Evolutionary conservation across 2,888 invertebrate genomes (phyloP).

Genomic region (Rhogogaster chlorosoma): DNA sequence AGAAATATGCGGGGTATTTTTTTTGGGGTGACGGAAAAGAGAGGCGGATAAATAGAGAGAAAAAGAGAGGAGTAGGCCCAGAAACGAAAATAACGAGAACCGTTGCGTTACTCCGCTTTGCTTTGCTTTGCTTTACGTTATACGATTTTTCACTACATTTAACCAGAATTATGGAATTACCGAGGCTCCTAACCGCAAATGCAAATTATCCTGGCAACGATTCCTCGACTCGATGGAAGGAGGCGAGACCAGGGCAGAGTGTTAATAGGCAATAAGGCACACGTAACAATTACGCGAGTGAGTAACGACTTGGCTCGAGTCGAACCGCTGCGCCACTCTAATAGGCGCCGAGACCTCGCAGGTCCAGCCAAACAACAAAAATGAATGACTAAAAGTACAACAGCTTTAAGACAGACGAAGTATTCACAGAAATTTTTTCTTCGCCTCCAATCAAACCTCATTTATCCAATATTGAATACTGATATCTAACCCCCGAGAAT

Average conservation of each 20-base stretch:
- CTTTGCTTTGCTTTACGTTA: constrained; percentile 41
- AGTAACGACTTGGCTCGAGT: constrained; percentile 42
- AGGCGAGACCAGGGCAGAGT: background rate
- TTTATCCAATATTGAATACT: no score
- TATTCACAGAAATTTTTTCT: background rate
- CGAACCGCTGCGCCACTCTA: background rate
- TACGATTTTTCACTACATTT: constrained; percentile 71
- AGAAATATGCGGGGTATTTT: background rate
- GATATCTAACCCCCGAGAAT: background rate
- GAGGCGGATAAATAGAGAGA: background rate
- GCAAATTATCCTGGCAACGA: constrained; percentile 62
- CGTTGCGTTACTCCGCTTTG: background rate
- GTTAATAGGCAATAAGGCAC: constrained; percentile 45
- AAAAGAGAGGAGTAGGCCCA: background rate
- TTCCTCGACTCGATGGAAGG: constrained; percentile 57
- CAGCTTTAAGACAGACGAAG: background rate
- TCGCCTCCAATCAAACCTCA: no score
- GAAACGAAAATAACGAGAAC: background rate
- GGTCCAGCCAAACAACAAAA: background rate
- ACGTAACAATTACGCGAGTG: constrained; percentile 39
- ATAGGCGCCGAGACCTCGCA: background rate
- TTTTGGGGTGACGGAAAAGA: background rate
- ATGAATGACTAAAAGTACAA: background rate
- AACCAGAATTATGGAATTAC: constrained; percentile 57
- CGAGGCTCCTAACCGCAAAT: constrained; percentile 42